Percentiles rank a stretch among this genome's conserved stretches.
These are phyloP conservation scores for Timandra comae DNA, from an alignment of 2,888 invertebrate genomes.

Conservation along the genomic window DNA sequence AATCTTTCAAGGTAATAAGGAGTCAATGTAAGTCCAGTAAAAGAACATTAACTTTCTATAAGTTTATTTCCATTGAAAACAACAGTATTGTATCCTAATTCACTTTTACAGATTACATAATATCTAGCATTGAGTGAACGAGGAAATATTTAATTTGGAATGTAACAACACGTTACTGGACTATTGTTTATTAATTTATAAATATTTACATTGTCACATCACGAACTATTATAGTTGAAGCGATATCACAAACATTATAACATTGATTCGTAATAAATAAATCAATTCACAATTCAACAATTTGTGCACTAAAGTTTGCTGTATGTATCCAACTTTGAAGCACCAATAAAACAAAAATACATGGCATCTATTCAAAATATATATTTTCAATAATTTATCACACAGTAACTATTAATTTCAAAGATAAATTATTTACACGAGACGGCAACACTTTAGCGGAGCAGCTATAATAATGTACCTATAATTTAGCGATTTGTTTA, in stretches of 20 bases:
- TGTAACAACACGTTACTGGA: slow-evolving; percentile 58
- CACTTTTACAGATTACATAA: slow-evolving; percentile 46
- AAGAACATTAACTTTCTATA: slow-evolving; percentile 56
- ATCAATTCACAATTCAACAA: slow-evolving; percentile 39
- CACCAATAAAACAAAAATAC: slow-evolving; percentile 31
- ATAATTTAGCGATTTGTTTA: slow-evolving; percentile 40
- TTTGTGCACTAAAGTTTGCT: slow-evolving; percentile 47
- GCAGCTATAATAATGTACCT: slow-evolving; percentile 26
- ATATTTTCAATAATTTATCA: slow-evolving; percentile 37
- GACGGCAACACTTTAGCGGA: slow-evolving; percentile 35
- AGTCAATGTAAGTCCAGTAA: too few species aligned
- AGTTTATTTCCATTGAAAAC: slow-evolving; percentile 68
- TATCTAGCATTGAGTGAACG: slow-evolving; percentile 40
- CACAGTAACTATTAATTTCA: slow-evolving; percentile 20
- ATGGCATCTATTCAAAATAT: slow-evolving; percentile 39
- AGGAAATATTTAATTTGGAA: slow-evolving; percentile 55
- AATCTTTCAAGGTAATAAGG: too few species aligned
- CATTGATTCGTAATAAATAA: slow-evolving; percentile 18
- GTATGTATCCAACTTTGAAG: slow-evolving; percentile 41
- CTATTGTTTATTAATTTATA: slow-evolving; percentile 28
- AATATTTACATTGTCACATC: slow-evolving; percentile 47
- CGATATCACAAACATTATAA: slow-evolving; percentile 28
- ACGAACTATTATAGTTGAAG: slow-evolving; percentile 29
- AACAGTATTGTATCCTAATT: slow-evolving; percentile 64
- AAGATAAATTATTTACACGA: slow-evolving; percentile 55